These are phyloP conservation scores for Colletes collaris DNA, from an alignment of 2,888 invertebrate species.

Conservation along the genomic window DNA sequence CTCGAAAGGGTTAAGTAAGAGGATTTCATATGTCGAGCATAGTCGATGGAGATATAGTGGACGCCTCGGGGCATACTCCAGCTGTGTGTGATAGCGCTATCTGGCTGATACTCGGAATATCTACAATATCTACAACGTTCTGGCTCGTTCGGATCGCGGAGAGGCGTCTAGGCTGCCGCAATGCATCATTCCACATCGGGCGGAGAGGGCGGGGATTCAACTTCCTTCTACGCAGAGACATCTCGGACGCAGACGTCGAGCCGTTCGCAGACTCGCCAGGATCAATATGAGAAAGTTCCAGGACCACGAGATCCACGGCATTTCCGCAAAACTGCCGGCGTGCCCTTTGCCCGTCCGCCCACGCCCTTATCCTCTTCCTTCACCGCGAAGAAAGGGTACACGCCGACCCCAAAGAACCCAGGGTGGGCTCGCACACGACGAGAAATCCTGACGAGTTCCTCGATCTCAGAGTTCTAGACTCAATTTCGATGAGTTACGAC, in stretches of 20 bases:
- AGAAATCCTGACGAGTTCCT: conserved; percentile 34
- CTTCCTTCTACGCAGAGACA: conserved; percentile 50
- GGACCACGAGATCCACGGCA: conserved; percentile 47
- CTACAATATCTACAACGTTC: conserved; percentile 22
- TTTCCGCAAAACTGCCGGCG: conserved; percentile 41
- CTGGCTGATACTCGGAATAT: conserved; percentile 2
- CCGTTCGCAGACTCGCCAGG: conserved; percentile 55
- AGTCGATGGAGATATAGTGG: background rate
- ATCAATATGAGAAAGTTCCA: conserved; percentile 65
- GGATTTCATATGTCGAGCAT: background rate
- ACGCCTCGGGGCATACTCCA: background rate
- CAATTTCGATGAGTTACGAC: conserved; percentile 34
- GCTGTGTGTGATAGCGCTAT: background rate
- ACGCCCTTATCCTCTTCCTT: background rate
- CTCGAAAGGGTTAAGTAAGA: too few relatives aligned
- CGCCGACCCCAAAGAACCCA: background rate
- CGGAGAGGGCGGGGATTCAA: conserved; percentile 22
- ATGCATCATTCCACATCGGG: conserved; percentile 66
- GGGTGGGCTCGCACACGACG: conserved; percentile 11
- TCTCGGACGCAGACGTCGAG: conserved; percentile 64
- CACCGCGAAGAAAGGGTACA: conserved; percentile 9
- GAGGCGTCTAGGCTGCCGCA: conserved; percentile 60
- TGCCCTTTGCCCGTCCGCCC: conserved; percentile 11
- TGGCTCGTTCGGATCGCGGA: conserved; percentile 44
- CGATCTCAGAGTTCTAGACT: conserved; percentile 15